phyloP scores from a whole-genome alignment of 2,888 invertebrate species.

The Pammene fasciana region DNA sequence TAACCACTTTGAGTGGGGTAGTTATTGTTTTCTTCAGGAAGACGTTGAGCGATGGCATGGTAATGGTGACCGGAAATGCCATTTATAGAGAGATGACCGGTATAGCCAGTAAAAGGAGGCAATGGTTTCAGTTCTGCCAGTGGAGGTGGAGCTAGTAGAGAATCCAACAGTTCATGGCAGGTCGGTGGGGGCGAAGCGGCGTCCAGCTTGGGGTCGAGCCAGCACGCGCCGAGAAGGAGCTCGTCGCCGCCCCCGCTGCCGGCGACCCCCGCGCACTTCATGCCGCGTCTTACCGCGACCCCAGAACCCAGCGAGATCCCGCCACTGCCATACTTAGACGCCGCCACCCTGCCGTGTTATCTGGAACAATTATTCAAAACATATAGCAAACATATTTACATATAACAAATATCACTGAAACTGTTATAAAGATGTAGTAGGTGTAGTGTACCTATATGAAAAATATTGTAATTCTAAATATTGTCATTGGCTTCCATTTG shows the following conservation, averaged over 20 bases:
- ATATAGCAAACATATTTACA: not conserved
- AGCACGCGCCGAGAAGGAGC: constrained; percentile 88
- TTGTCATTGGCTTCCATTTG: too few relatives aligned
- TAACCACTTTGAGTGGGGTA: constrained; percentile 85
- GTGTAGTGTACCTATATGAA: not conserved
- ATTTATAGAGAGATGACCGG: constrained; percentile 93
- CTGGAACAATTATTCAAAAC: constrained; percentile 60
- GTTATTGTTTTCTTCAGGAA: constrained; percentile 90
- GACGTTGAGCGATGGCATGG: constrained; percentile 91
- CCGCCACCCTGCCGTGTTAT: constrained; percentile 79
- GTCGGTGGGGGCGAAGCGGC: constrained; percentile 69
- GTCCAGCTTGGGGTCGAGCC: constrained; percentile 86
- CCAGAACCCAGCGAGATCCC: constrained; percentile 75
- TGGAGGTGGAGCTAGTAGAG: constrained; percentile 85
- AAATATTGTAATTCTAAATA: not conserved
- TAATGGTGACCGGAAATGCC: constrained; percentile 94
- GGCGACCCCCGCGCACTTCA: constrained; percentile 82
- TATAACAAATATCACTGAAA: not conserved
- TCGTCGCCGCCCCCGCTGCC: constrained; percentile 85
- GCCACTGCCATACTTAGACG: constrained; percentile 80
- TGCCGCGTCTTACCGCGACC: constrained; percentile 78
- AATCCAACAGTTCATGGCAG: constrained; percentile 88
- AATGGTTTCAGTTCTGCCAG: constrained; percentile 91
- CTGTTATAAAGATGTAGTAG: not conserved
- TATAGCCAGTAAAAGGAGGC: constrained; percentile 94